A percentile compares a stretch with the other conserved stretches of the same genome.
Conservation (phyloP, 2,797 vertebrate species). For the Periophthalmus magnuspinnatus region DNA sequence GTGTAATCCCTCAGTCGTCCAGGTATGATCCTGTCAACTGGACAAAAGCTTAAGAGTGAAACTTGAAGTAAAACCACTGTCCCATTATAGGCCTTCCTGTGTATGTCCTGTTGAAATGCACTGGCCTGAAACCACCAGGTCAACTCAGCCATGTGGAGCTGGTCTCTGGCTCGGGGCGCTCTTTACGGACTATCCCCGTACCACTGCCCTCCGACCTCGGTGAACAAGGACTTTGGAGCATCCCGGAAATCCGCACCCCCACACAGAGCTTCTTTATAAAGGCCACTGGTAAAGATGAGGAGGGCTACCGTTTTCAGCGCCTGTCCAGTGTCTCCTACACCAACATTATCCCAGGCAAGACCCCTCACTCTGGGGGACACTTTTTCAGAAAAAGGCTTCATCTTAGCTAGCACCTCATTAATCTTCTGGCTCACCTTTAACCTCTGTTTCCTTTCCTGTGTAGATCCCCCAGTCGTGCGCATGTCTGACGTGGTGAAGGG, state of each 20-base stretch:
- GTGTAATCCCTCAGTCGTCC: no score
- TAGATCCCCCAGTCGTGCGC: constrained; percentile 83
- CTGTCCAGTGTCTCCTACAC: constrained; percentile 91
- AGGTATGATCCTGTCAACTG: no score
- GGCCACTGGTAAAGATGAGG: constrained; percentile 84
- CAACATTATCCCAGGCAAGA: constrained; percentile 84
- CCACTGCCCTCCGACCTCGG: constrained; percentile 76
- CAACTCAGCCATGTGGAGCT: constrained; percentile 82
- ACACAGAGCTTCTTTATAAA: constrained; percentile 89
- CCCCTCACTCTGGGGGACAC: constrained; percentile 10
- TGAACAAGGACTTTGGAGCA: constrained; percentile 82
- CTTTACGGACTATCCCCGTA: constrained; percentile 76
- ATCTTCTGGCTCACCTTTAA: constrained; percentile 49
- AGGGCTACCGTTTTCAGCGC: constrained; percentile 87
- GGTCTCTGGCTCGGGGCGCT: constrained; percentile 82
- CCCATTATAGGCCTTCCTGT: constrained; percentile 83
- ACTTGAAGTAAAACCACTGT: constrained; percentile 25
- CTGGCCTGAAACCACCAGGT: constrained; percentile 82
- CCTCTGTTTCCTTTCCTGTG: constrained; percentile 38
- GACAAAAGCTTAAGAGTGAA: no score
- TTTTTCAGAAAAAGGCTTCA: constrained; percentile 19
- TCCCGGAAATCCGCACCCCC: constrained; percentile 82
- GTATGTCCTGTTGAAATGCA: constrained; percentile 87
- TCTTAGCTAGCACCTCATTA: constrained; percentile 58
- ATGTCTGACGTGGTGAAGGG: constrained; percentile 82